Conservation (phyloP, 2,113 vertebrate species). For the Triplophysa dalaica region DNA sequence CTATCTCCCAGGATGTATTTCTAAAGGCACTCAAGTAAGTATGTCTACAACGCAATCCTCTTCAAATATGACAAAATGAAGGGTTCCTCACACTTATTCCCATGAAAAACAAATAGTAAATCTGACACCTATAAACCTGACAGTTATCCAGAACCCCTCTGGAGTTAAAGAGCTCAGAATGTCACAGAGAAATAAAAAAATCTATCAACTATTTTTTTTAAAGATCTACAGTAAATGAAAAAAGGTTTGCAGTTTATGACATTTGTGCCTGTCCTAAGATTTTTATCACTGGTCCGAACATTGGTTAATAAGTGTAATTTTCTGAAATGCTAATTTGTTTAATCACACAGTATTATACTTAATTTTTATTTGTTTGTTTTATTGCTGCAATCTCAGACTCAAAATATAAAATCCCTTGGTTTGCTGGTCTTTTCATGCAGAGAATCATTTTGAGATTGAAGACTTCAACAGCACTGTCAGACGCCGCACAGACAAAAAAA, state of each 20-base stretch:
- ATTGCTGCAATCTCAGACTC: background rate
- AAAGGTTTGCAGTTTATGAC: background rate
- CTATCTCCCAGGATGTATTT: conserved; percentile 51
- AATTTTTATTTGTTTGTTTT: too few relatives aligned
- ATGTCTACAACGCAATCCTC: conserved; percentile 34
- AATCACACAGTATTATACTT: background rate
- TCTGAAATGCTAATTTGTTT: background rate
- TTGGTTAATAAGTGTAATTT: background rate
- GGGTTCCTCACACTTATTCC: conserved; percentile 42
- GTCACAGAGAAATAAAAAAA: background rate
- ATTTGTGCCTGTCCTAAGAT: background rate
- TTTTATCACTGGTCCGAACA: too few relatives aligned
- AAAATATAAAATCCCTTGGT: conserved; percentile 5
- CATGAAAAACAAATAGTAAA: conserved; percentile 29
- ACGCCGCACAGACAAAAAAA: background rate
- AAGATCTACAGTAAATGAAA: background rate
- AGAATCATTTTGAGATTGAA: background rate
- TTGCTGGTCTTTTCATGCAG: background rate
- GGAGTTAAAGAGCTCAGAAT: conserved; percentile 6
- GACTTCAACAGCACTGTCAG: background rate
- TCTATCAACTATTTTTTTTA: background rate
- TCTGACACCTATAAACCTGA: conserved; percentile 38
- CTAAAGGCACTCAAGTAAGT: conserved; percentile 50
- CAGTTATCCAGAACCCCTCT: conserved; percentile 15
- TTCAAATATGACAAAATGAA: conserved; percentile 55